Evolutionary conservation across 2,113 vertebrate species (phyloP).

Genomic region (Rhipidura dahli): DNA sequence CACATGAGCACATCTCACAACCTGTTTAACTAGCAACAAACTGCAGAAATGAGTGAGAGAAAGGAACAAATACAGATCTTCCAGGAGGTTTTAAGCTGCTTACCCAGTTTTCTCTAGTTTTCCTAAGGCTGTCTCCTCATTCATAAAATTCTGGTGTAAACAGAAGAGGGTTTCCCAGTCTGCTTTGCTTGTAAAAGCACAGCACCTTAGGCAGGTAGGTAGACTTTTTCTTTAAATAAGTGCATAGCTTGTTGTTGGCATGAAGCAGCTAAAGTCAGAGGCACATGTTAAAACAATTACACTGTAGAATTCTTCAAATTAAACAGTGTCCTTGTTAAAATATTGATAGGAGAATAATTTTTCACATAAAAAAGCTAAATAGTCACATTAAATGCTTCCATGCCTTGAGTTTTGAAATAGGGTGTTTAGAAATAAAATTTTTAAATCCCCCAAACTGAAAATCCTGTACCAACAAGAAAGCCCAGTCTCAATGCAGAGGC

Average conservation of each 20-base stretch:
- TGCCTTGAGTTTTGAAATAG: background rate
- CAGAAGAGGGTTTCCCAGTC: background rate
- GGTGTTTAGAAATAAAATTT: background rate
- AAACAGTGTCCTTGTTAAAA: background rate
- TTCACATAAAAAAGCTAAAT: background rate
- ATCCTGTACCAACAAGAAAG: background rate
- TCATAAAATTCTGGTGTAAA: background rate
- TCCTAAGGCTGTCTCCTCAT: background rate
- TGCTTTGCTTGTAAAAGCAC: background rate
- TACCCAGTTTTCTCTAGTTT: background rate
- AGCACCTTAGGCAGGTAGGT: background rate
- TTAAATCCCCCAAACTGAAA: background rate
- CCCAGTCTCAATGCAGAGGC: background rate
- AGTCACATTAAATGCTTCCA: background rate
- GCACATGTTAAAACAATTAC: background rate
- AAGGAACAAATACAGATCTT: background rate
- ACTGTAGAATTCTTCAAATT: background rate
- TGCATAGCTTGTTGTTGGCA: background rate
- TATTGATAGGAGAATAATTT: background rate
- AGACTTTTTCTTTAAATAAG: background rate
- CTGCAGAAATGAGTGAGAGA: background rate
- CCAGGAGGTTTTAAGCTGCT: background rate
- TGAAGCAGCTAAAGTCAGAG: background rate
- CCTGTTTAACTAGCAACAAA: background rate
- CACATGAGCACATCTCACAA: fast-evolving